Evolutionary conservation across 1,140 invertebrate species (phyloP).

Genomic region (Drosophila dunni): DNA sequence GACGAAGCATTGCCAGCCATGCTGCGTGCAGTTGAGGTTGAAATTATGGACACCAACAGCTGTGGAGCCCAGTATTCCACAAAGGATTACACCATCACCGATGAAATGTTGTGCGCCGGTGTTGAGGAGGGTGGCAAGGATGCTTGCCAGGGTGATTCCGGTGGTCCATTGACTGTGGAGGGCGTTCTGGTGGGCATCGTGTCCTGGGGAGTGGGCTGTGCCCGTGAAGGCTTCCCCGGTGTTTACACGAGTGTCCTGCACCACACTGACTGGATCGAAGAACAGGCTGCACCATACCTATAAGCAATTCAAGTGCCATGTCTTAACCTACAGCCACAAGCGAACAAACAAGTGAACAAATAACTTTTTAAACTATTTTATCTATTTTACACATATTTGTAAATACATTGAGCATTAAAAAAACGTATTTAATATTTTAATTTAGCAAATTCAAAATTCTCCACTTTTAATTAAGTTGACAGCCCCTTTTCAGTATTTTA

Average conservation of each 20-base stretch:
- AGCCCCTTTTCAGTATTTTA: background rate
- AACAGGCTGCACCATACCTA: conserved; percentile 61
- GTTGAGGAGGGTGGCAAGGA: conserved; percentile 64
- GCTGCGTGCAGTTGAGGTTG: conserved; percentile 78
- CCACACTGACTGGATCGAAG: conserved; percentile 67
- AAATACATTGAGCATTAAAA: conserved; percentile 32
- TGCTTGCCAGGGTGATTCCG: conserved; percentile 66
- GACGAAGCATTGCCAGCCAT: conserved; percentile 55
- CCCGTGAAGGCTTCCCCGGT: conserved; percentile 64
- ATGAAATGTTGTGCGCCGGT: conserved; percentile 90
- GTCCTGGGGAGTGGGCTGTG: conserved; percentile 71
- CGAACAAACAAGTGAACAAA: conserved; percentile 60
- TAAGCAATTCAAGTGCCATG: conserved; percentile 8
- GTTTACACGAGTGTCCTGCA: conserved; percentile 67
- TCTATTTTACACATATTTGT: background rate
- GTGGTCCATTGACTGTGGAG: conserved; percentile 62
- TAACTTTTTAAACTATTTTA: conserved; percentile 16
- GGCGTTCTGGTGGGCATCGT: conserved; percentile 64
- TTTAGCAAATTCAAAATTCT: background rate
- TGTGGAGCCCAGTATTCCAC: conserved; percentile 65
- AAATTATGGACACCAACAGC: conserved; percentile 76
- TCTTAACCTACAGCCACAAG: conserved; percentile 4
- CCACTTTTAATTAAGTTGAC: conserved; percentile 11
- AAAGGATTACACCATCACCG: conserved; percentile 85
- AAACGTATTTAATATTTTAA: background rate